Evolutionary conservation across 2,797 vertebrate genomes (phyloP).

Genomic region (Mormyrus proboscirostris): DNA sequence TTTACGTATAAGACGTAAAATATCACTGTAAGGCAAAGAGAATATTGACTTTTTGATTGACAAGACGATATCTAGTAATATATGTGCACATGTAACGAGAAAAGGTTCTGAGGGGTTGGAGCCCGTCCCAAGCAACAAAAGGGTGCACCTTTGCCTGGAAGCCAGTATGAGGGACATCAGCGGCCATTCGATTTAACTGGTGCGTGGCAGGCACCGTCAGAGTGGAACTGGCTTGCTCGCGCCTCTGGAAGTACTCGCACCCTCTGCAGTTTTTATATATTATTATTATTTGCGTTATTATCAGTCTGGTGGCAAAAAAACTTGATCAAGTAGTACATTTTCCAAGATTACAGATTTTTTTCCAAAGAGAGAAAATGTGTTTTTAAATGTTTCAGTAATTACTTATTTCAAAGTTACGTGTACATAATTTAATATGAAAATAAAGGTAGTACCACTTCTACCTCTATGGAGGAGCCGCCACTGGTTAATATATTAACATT

Average conservation of each 20-base stretch:
- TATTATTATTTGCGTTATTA: not conserved
- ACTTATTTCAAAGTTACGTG: not conserved
- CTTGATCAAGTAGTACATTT: not conserved
- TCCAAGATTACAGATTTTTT: not conserved
- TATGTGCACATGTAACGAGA: not conserved
- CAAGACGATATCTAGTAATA: not conserved
- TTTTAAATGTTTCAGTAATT: not conserved
- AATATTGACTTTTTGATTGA: not conserved
- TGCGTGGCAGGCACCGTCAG: not conserved
- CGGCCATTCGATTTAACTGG: not conserved
- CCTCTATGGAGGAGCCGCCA: not conserved
- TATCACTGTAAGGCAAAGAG: not conserved
- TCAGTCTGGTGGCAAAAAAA: not conserved
- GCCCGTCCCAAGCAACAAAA: not conserved
- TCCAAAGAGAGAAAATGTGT: not conserved
- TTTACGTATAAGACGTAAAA: not conserved
- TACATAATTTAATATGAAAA: not conserved
- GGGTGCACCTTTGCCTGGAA: not conserved
- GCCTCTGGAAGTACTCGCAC: not conserved
- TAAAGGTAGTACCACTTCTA: not conserved
- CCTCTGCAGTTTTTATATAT: not conserved
- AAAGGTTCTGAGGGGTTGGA: not conserved
- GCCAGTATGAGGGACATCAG: not conserved
- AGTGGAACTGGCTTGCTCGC: not conserved
- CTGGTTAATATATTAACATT: not conserved